These are phyloP conservation scores for human DNA, from an alignment of 2,113 vertebrate species.

Conservation along the genomic window DNA sequence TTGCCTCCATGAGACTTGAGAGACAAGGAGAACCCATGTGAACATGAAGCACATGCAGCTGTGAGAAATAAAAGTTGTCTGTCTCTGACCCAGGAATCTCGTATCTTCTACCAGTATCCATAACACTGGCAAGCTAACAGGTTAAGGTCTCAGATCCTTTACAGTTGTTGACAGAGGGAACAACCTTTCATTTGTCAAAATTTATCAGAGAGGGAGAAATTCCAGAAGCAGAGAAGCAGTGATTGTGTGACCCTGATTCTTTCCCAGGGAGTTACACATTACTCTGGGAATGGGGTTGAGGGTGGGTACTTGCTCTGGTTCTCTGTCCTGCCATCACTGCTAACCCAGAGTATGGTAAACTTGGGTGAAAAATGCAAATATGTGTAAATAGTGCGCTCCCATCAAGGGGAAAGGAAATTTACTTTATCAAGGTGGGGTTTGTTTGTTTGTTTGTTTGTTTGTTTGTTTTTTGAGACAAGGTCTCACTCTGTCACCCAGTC, in stretches of 20 bases:
- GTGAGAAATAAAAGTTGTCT: not conserved
- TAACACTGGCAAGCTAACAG: not conserved
- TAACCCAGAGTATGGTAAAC: not conserved
- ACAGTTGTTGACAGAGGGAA: not conserved
- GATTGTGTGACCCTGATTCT: not conserved
- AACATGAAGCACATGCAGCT: not conserved
- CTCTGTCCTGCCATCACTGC: not conserved
- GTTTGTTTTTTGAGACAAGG: too few relatives aligned
- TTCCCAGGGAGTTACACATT: not conserved
- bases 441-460: too few relatives aligned
- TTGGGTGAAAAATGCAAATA: not conserved
- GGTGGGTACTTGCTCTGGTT: not conserved
- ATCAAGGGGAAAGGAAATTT: not conserved
- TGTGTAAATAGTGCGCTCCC: not conserved
- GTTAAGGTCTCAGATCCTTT: not conserved
- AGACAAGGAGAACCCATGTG: not conserved
- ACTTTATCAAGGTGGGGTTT: not conserved
- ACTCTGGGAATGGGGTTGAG: not conserved
- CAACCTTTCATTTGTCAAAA: not conserved
- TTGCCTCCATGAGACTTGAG: not conserved
- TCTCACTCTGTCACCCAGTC: too few relatives aligned
- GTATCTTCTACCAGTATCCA: not conserved
- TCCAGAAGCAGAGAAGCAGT: not conserved
- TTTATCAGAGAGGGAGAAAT: not conserved
- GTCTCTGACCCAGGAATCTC: not conserved